A percentile compares a stretch with the other conserved stretches of the same genome.
Evolutionary conservation across 2,113 vertebrate genomes (phyloP).

Genomic region (Chamaetylas fuelleborni): DNA sequence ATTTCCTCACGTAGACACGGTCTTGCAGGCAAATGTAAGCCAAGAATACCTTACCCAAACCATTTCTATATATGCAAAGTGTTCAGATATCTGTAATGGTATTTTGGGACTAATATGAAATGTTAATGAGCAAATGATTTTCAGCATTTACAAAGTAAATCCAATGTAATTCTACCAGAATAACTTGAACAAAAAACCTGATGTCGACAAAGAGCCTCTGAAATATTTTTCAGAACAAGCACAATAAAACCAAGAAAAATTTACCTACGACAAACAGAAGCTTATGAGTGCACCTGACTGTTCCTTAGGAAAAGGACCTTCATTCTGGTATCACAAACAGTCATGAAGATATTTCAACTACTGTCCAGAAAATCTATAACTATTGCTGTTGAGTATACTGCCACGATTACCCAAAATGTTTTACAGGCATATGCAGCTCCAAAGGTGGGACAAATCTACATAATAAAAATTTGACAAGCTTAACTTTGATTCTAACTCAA

Average conservation of each 20-base stretch:
- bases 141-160: neutral
- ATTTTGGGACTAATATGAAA: neutral
- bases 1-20: accelerated
- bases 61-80: neutral
- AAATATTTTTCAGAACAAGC: neutral
- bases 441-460: neutral
- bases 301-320: neutral
- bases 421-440: neutral
- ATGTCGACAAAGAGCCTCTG: neutral
- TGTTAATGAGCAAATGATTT: accelerated
- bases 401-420: neutral
- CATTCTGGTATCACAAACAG: neutral
- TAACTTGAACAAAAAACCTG: neutral
- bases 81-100: neutral
- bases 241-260: neutral
- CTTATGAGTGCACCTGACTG: neutral
- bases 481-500: neutral
- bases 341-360: neutral
- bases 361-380: neutral
- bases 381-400: neutral
- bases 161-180: neutral
- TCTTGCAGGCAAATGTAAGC: neutral
- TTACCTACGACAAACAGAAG: neutral
- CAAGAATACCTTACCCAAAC: neutral
- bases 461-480: neutral